A percentile compares a stretch with the other conserved stretches of the same genome.
These are phyloP conservation scores for Morone saxatilis DNA, from an alignment of 2,113 vertebrate species.

Conservation along the genomic window DNA sequence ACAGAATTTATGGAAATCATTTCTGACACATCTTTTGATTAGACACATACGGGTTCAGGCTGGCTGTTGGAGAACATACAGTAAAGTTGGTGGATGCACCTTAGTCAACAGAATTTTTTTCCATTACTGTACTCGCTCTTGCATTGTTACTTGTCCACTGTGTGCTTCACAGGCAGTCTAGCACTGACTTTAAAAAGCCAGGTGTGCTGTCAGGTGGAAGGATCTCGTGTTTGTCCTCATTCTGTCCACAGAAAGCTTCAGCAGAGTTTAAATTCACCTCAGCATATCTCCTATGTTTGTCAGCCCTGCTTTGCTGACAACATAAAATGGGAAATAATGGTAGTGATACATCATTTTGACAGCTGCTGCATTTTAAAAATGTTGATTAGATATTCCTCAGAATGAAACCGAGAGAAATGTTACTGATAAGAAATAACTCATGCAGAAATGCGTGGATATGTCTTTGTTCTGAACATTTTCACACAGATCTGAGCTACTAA, in stretches of 20 bases:
- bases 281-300: conserved; percentile 2
- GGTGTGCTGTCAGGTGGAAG: conserved; percentile 1
- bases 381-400: conserved; percentile 7
- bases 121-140: neutral
- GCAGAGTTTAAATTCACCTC: conserved; percentile 33
- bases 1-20: no score
- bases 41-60: neutral
- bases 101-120: neutral
- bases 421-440: conserved; percentile 3
- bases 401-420: neutral
- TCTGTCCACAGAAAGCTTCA: conserved; percentile 28
- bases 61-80: no score
- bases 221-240: conserved; percentile 15
- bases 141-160: neutral
- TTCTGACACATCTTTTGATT: no score
- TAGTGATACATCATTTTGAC: conserved; percentile 41
- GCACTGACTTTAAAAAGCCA: neutral
- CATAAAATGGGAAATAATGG: conserved; percentile 13
- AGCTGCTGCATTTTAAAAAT: conserved; percentile 19
- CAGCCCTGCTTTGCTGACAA: neutral
- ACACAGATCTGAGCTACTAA: no score
- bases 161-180: neutral
- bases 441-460: no score
- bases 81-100: neutral
- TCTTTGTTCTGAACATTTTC: no score